Evolutionary conservation across 2,113 vertebrate genomes (phyloP), one percentile per base, ranked within the genome.

Genomic region (Xyliphius kryptos): DNA sequence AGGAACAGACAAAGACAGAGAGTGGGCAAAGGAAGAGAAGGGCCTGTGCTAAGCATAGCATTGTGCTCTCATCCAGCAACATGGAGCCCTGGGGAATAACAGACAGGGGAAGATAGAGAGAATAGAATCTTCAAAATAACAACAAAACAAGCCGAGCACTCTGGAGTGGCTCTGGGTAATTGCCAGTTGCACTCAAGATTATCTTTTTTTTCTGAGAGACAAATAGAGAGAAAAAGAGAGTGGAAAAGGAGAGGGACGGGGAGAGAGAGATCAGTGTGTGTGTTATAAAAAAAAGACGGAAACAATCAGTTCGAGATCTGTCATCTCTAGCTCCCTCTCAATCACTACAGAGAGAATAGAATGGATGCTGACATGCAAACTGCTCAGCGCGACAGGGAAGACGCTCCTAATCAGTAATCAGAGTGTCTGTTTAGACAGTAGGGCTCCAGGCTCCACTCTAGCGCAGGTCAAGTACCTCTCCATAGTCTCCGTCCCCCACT

Each of bases 361-460:
- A 81, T 75, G 78, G 78, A 80, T 81, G 74, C 76, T 75, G 80
- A 84, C 81, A 80, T 70, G 76, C 74, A 78, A 82, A 81, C 78
- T 71, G 75, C 26, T n/a, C n/a, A n/a, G n/a, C n/a, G n/a, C n/a
- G n/a, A n/a, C n/a, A n/a, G n/a, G n/a, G n/a, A n/a, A 78, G 80
- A 76, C 55, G 77, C 86, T 86, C 81, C 81, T 86, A 85, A 86
- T 86, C 85, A 87, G 85, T 83, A n/a, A n/a, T n/a, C n/a, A 86
- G 79, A 79, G 80, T 80, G 81, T 80, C 77, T 70, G 76, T 77
- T 76, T 80, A 77, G 77, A 76, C 62, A 5, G 71, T 79, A 77
- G 81, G 70, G 74, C 40, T 71, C 76, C 62, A 68, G 71, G 70
- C 76, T 80, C 74, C 71, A 79, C 81, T 79, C 79, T 61, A 16